Base-by-base conservation (phyloP, 2,113 vertebrate genomes). In the Gnathonemus echidnorhynchus region DNA sequence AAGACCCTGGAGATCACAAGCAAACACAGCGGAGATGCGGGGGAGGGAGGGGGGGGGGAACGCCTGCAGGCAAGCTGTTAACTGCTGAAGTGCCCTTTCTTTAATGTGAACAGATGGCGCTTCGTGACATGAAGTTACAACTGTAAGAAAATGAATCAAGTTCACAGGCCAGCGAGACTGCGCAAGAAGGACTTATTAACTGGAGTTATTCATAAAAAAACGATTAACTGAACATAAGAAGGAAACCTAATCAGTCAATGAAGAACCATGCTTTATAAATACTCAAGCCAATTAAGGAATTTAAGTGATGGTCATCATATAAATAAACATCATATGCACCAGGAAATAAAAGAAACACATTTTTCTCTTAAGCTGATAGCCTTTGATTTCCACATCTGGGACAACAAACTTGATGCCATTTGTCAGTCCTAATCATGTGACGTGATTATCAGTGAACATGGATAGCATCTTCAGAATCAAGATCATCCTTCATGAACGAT, bases 51-150 rank as follows among this genome's bases (percentile, higher is more conserved):
- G 58, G 35, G 5, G 39, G n/a, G 35, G 56, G 45, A 0, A 15
- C 9, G 6, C 42, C 52, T 45, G 15, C 24, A 27, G 88, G 62
- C 88, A 5, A 35, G 11, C 2, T 9, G 70, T 24, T 90, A 77
- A 90, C 48, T 77, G 70, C 86, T 90, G 66, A 83, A 27, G 39
- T 58, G 49, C 46, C 58, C 48, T 53, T 52, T 24, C 85, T 58
- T 88, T 42, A 62, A 87, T 83, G 39, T 0, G 5, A 88, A 88
- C 90, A 90, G 52, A 85, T 15, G 56, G 70, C 39, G 8, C 35
- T 35, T 31, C 11, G n/a, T 50, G 8, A 45, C 88, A 53, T 70
- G 50, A 86, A 86, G 27, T 13, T 21, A 27, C 53, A 39, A 62
- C 48, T 84, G 45, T 17, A 19, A 77, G 15, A 90, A 87, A 74